phyloP scores from a whole-genome alignment of 2,888 invertebrate species.

The Melipona bicolor region DNA sequence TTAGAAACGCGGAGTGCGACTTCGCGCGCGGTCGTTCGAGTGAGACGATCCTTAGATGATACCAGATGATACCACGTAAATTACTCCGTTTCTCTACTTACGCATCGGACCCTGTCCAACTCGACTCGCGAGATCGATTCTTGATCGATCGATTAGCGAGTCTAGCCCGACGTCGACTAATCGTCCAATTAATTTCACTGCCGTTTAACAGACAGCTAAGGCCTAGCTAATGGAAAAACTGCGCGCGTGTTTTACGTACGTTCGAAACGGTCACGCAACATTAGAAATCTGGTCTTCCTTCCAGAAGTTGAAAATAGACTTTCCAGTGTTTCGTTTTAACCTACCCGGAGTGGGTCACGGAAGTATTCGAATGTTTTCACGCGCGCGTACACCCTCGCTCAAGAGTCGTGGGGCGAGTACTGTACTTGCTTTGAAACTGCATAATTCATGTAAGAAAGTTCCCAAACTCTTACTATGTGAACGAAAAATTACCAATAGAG shows the following conservation, averaged over 20 bases:
- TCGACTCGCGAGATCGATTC: not conserved
- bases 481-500: too few species aligned
- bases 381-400: too few species aligned
- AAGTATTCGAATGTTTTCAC: not conserved
- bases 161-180: slow-evolving; percentile 29
- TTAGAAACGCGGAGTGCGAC: slow-evolving; percentile 59
- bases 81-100: slow-evolving; percentile 18
- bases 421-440: too few species aligned
- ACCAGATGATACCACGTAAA: slow-evolving; percentile 20
- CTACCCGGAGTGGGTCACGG: not conserved
- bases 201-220: not conserved
- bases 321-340: not conserved
- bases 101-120: slow-evolving; percentile 8
- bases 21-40: slow-evolving; percentile 47
- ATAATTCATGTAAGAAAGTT: too few species aligned
- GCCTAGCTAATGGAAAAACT: not conserved
- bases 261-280: not conserved
- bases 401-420: too few species aligned
- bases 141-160: slow-evolving; percentile 49
- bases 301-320: too few species aligned
- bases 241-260: not conserved
- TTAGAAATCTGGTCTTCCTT: not conserved
- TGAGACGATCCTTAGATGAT: slow-evolving; percentile 35
- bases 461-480: too few species aligned
- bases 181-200: slow-evolving; percentile 40